A percentile compares a stretch with the other conserved stretches of the same genome.
These are phyloP conservation scores for Norana najaformis DNA, from an alignment of 2,888 invertebrate genomes.

Conservation along the genomic window DNA sequence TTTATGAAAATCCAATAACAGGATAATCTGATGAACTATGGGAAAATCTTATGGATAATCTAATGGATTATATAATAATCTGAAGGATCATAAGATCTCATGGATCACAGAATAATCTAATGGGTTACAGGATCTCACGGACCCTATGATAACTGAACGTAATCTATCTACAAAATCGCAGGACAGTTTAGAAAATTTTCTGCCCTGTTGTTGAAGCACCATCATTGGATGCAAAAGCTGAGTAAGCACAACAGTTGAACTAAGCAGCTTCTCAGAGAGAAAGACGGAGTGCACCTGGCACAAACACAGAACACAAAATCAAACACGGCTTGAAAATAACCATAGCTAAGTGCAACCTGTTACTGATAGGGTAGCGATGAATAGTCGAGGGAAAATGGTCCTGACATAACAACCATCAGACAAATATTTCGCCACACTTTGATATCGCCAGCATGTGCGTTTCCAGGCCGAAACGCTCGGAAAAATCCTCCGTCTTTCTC, in stretches of 20 bases:
- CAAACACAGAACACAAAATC: not conserved
- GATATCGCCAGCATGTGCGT: not conserved
- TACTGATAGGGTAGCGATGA: not conserved
- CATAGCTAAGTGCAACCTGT: not conserved
- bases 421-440: not conserved
- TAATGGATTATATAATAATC: not conserved
- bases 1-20: not conserved
- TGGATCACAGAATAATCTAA: not conserved
- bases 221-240: slow-evolving; percentile 13
- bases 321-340: not conserved
- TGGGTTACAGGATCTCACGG: not conserved
- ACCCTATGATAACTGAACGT: not conserved
- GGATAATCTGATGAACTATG: not conserved
- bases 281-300: not conserved
- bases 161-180: not conserved
- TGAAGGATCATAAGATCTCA: no score
- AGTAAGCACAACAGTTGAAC: not conserved
- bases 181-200: not conserved
- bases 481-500: not conserved
- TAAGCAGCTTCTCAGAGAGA: not conserved
- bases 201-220: not conserved
- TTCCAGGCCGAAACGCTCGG: not conserved
- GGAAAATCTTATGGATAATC: not conserved
- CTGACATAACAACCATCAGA: not conserved
- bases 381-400: not conserved